Evolutionary conservation across 2,888 invertebrate species (phyloP).

Genomic region (Protophormia terraenovae): DNA sequence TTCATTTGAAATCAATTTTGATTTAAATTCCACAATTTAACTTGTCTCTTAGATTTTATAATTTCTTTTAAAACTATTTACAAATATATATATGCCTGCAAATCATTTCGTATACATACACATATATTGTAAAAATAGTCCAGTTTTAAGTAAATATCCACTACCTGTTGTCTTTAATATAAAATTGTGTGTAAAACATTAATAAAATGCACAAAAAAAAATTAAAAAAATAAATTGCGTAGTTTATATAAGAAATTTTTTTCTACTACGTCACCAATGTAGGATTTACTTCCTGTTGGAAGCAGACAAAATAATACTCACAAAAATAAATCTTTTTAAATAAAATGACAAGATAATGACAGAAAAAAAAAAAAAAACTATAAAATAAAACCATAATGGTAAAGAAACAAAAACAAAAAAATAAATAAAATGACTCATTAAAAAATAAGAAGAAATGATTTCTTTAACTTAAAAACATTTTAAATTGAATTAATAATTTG

Average conservation of each 20-base stretch:
- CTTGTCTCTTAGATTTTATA: no score
- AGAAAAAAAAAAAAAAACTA: neutral
- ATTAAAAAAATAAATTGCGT: constrained; percentile 32
- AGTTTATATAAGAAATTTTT: neutral
- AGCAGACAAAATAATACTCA: neutral
- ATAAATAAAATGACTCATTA: constrained; percentile 3
- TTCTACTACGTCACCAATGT: constrained; percentile 17
- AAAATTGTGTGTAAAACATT: neutral
- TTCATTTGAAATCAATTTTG: no score
- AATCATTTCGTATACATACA: no score
- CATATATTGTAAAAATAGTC: no score
- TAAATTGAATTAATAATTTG: neutral
- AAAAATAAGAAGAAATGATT: neutral
- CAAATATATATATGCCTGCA: no score
- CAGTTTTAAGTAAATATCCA: no score
- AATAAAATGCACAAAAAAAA: no score
- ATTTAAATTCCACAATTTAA: no score
- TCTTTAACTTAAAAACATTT: constrained; percentile 2
- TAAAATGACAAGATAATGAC: constrained; percentile 50
- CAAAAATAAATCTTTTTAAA: constrained; percentile 15
- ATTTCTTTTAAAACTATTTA: no score
- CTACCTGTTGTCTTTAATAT: constrained; percentile 30
- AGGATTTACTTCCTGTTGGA: constrained; percentile 59
- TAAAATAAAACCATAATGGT: neutral
- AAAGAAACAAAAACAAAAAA: neutral